These are phyloP conservation scores for Ctenopoma multispine DNA, from an alignment of 2,797 vertebrate species.

Conservation along the genomic window DNA sequence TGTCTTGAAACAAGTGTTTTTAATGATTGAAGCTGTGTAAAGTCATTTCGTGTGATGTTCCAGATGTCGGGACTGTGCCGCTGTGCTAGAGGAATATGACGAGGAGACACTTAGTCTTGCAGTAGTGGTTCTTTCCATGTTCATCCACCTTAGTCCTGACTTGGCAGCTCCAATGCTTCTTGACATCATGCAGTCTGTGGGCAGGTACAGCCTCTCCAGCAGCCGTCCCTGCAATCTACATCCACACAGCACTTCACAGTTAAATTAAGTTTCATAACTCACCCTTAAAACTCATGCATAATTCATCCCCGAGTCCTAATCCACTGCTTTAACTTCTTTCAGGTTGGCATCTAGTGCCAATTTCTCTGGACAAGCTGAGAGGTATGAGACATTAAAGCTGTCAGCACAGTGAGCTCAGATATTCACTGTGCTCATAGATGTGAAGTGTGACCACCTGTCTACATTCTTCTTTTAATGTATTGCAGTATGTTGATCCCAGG, in stretches of 20 bases:
- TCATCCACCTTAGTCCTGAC: slow-evolving; percentile 97
- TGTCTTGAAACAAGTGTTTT: background rate
- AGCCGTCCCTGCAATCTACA: slow-evolving; percentile 39
- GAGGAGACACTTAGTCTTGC: slow-evolving; percentile 96
- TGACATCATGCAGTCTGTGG: slow-evolving; percentile 99
- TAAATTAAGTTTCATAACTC: slow-evolving; percentile 69
- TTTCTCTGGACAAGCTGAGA: slow-evolving; percentile 98
- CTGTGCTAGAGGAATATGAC: slow-evolving; percentile 97
- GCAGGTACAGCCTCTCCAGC: slow-evolving; percentile 86
- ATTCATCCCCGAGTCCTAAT: slow-evolving; percentile 69
- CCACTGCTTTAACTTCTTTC: slow-evolving; percentile 73
- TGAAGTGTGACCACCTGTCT: slow-evolving; percentile 51
- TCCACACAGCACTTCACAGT: slow-evolving; percentile 57
- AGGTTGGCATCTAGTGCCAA: slow-evolving; percentile 96
- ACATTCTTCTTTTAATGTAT: slow-evolving; percentile 55
- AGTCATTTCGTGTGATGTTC: background rate
- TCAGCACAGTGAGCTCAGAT: slow-evolving; percentile 27
- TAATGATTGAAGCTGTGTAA: slow-evolving; percentile 4
- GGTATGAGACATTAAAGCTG: slow-evolving; percentile 82
- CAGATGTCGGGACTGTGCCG: slow-evolving; percentile 97
- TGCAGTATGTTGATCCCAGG: slow-evolving; percentile 98
- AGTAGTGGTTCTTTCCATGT: slow-evolving; percentile 96
- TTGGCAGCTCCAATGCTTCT: slow-evolving; percentile 96
- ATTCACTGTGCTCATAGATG: slow-evolving; percentile 45
- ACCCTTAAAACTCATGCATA: slow-evolving; percentile 69